These are phyloP conservation scores for Hemaris fuciformis DNA, from an alignment of 2,888 invertebrate species.

Conservation along the genomic window DNA sequence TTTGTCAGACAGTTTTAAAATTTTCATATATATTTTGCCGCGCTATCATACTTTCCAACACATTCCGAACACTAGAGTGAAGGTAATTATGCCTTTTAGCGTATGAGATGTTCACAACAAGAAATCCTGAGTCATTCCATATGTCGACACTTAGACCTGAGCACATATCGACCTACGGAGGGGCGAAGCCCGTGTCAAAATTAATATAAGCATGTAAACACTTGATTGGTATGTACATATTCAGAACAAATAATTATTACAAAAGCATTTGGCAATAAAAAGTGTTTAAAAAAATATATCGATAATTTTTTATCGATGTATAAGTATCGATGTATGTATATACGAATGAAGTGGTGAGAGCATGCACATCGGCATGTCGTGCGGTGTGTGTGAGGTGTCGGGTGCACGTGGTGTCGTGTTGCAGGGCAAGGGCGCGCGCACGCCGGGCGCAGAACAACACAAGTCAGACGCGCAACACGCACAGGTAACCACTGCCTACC, in stretches of 20 bases:
- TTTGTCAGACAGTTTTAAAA: conserved; percentile 12
- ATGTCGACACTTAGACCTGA: background rate
- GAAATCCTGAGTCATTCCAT: background rate
- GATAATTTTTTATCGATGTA: too few relatives aligned
- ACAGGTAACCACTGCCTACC: conserved; percentile 49
- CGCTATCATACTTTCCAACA: conserved; percentile 24
- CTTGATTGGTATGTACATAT: conserved; percentile 41
- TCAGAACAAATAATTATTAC: too few relatives aligned
- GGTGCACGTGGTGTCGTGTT: conserved; percentile 57
- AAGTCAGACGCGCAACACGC: conserved; percentile 40
- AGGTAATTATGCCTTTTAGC: background rate
- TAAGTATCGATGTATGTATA: conserved; percentile 13
- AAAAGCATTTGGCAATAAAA: too few relatives aligned
- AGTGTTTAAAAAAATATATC: too few relatives aligned
- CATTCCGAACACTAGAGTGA: background rate
- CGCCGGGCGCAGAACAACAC: conserved; percentile 62
- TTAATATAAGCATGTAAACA: conserved; percentile 39
- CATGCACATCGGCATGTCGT: conserved; percentile 14
- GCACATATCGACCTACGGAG: background rate
- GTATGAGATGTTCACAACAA: background rate
- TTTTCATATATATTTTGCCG: conserved; percentile 34
- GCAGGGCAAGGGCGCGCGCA: conserved; percentile 73
- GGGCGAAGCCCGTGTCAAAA: background rate
- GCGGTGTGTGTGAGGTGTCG: conserved; percentile 56
- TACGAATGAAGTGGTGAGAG: conserved; percentile 13